Evolutionary conservation across 2,113 vertebrate species (phyloP).

Genomic region (Atherinomorus stipes): DNA sequence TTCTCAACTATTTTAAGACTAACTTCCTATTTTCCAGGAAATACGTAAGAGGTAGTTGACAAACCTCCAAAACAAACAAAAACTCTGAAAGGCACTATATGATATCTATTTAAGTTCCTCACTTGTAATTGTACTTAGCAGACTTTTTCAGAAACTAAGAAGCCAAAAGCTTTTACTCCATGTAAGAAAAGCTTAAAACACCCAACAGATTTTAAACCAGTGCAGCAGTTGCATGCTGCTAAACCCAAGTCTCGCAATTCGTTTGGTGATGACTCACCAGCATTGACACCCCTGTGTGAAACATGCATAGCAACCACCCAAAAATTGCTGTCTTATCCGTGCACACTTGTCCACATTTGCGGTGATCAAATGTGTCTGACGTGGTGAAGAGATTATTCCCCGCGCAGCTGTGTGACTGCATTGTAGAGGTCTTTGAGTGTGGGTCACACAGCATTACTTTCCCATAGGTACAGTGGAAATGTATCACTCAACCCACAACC

Average conservation of each 20-base stretch:
- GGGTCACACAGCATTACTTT: conserved; percentile 24
- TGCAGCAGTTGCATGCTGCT: not conserved
- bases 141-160: no score
- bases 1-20: conserved; percentile 62
- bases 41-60: conserved; percentile 41
- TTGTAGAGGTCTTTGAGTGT: conserved; percentile 27
- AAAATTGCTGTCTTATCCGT: not conserved
- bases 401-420: conserved; percentile 6
- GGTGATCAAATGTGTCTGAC: conserved; percentile 30
- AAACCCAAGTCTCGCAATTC: not conserved
- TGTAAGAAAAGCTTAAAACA: conserved; percentile 21
- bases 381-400: conserved; percentile 36
- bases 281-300: no score
- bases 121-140: conserved; percentile 30
- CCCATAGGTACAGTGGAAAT: conserved; percentile 21
- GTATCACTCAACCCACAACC: conserved; percentile 39
- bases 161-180: conserved; percentile 20
- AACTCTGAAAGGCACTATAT: conserved; percentile 21
- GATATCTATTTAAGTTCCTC: conserved; percentile 34
- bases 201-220: not conserved
- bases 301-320: conserved; percentile 3
- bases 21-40: conserved; percentile 55
- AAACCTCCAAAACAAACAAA: conserved; percentile 36
- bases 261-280: conserved; percentile 14
- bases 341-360: not conserved